These are phyloP conservation scores for Hydractinia echinata DNA, from an alignment of 30 jellyfish, hydroid and myxozoan species.

Conservation along the genomic window DNA sequence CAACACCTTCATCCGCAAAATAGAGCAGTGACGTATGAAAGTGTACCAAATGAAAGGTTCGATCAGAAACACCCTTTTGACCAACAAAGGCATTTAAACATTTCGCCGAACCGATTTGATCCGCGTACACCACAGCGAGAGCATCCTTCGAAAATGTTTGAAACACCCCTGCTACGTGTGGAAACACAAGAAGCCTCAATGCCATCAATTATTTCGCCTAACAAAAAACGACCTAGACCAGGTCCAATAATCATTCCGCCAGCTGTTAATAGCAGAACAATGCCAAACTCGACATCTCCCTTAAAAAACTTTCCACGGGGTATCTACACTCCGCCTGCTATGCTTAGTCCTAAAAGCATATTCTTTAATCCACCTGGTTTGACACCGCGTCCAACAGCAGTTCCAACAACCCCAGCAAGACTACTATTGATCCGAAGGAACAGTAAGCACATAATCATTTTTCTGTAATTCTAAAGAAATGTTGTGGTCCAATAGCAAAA, in stretches of 20 bases:
- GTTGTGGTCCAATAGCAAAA: too few species aligned
- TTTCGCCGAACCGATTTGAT: neutral
- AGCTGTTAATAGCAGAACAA: slow-evolving; percentile 72
- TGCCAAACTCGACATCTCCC: slow-evolving; percentile 25
- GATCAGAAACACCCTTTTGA: slow-evolving; percentile 10
- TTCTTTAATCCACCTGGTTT: slow-evolving; percentile 81
- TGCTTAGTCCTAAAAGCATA: slow-evolving; percentile 94
- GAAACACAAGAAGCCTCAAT: neutral
- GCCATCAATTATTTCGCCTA: slow-evolving; percentile 65
- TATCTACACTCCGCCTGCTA: slow-evolving; percentile 96
- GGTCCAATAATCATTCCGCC: slow-evolving; percentile 96
- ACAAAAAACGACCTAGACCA: slow-evolving; percentile 86
- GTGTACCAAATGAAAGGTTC: neutral
- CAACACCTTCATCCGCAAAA: neutral
- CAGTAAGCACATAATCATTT: slow-evolving; percentile 29
- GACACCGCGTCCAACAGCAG: slow-evolving; percentile 69
- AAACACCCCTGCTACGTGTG: slow-evolving; percentile 13
- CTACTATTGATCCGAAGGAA: slow-evolving; percentile 58
- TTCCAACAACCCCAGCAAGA: slow-evolving; percentile 79
- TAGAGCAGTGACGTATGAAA: slow-evolving; percentile 2
- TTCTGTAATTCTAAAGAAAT: too few species aligned
- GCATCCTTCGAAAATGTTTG: neutral
- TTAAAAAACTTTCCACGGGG: slow-evolving; percentile 54
- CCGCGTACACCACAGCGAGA: slow-evolving; percentile 18
- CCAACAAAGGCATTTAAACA: neutral